Evolutionary conservation across 2,113 vertebrate species (phyloP).

Genomic region (Cervus canadensis): DNA sequence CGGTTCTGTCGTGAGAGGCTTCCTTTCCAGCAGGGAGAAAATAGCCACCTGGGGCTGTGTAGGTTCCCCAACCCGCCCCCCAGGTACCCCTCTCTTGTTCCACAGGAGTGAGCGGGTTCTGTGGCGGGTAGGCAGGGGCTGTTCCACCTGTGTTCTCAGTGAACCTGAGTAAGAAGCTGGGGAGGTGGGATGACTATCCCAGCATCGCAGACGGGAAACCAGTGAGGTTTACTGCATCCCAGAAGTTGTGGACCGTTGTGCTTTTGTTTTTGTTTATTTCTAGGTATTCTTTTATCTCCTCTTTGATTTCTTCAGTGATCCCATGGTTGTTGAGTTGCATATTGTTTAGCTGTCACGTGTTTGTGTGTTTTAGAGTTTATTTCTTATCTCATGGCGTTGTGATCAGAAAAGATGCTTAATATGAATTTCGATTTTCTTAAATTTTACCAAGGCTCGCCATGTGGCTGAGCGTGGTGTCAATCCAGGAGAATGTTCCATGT

Average conservation of each 20-base stretch:
- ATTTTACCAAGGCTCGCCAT: neutral
- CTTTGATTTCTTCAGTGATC: neutral
- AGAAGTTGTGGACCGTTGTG: neutral
- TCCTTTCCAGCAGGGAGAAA: neutral
- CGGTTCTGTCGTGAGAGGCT: neutral
- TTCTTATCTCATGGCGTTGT: neutral
- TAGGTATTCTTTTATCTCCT: neutral
- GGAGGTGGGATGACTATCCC: neutral
- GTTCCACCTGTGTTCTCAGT: neutral
- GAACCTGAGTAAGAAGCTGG: neutral
- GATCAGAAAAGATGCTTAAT: neutral
- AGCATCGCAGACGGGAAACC: neutral
- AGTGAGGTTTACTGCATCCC: neutral
- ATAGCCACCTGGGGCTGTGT: neutral
- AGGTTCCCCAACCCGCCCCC: neutral
- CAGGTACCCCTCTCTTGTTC: neutral
- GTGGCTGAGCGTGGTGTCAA: neutral
- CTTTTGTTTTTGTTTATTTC: neutral
- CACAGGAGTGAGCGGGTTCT: neutral
- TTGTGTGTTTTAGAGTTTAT: neutral
- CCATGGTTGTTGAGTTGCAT: neutral
- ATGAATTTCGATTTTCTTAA: neutral
- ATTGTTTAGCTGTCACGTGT: rapidly evolving
- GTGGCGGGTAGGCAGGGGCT: neutral
- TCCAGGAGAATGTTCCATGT: neutral